phyloP scores from a whole-genome alignment of 2,888 invertebrate genomes.

The Rhaphigaster nebulosa region DNA sequence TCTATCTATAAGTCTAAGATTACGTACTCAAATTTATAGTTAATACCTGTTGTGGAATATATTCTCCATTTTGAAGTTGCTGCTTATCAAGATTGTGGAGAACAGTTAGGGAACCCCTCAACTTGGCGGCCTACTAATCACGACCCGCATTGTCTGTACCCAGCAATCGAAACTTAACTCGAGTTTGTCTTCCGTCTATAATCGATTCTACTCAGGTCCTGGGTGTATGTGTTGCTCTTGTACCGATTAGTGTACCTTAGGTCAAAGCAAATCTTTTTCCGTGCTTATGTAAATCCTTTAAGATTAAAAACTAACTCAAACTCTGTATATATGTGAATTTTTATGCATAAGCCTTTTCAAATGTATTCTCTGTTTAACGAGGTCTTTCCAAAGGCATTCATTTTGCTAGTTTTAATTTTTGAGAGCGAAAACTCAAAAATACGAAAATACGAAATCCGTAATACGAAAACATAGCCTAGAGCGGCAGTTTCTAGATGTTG shows the following conservation, averaged over 20 bases:
- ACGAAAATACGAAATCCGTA: too few relatives aligned
- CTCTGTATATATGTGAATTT: too few relatives aligned
- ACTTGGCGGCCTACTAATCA: not conserved
- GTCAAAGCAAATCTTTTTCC: not conserved
- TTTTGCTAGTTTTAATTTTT: too few relatives aligned
- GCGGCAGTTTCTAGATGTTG: too few relatives aligned
- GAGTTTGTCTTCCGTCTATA: conserved; percentile 9
- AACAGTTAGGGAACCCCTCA: not conserved
- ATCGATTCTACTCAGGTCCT: conserved; percentile 5
- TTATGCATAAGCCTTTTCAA: too few relatives aligned
- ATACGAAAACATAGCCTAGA: too few relatives aligned
- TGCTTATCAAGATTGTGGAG: not conserved
- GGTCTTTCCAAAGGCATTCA: too few relatives aligned
- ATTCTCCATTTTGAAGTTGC: not conserved
- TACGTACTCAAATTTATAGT: too few relatives aligned
- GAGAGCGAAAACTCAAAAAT: too few relatives aligned
- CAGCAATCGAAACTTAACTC: conserved; percentile 19
- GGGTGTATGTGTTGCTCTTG: not conserved
- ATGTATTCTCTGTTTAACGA: too few relatives aligned
- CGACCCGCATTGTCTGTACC: not conserved
- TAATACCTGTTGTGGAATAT: not conserved
- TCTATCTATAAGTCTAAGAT: too few relatives aligned
- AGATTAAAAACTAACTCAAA: too few relatives aligned
- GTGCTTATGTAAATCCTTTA: not conserved
- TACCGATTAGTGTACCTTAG: not conserved